Percentiles rank a stretch among this genome's conserved stretches.
Conservation (phyloP, 2,797 vertebrate species). For the Cirrhinus molitorella region DNA sequence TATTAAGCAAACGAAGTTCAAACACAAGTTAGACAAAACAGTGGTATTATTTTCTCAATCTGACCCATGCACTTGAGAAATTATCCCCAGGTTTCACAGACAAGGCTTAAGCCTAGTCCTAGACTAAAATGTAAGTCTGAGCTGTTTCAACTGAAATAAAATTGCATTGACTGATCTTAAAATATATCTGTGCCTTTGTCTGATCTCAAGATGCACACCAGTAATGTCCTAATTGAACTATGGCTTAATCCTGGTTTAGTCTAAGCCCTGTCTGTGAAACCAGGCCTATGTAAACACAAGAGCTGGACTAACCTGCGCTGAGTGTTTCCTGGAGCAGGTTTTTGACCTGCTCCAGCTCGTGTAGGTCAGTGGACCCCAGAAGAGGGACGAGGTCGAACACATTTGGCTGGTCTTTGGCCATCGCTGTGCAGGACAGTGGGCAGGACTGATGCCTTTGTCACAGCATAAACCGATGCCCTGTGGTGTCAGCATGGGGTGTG, state of each 20-base stretch:
- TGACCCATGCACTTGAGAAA: background rate
- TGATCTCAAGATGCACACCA: too few species aligned
- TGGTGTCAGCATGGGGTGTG: slow-evolving; percentile 59
- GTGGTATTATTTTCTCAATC: background rate
- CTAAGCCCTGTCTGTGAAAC: too few species aligned
- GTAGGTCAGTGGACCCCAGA: slow-evolving; percentile 89
- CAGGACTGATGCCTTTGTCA: slow-evolving; percentile 43
- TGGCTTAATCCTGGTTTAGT: too few species aligned
- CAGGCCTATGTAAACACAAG: slow-evolving; percentile 68
- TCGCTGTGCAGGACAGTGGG: slow-evolving; percentile 66
- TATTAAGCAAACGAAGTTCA: background rate
- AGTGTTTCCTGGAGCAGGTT: slow-evolving; percentile 87
- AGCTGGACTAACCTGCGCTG: slow-evolving; percentile 80
- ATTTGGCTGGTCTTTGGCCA: slow-evolving; percentile 87
- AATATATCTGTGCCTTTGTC: too few species aligned
- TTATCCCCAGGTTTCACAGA: too few species aligned
- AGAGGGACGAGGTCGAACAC: slow-evolving; percentile 87
- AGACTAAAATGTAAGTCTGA: too few species aligned
- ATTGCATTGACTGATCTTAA: too few species aligned
- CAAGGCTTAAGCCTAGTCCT: too few species aligned
- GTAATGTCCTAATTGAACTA: too few species aligned
- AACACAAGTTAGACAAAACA: background rate
- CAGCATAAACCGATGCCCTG: slow-evolving; percentile 47
- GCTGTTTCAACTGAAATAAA: too few species aligned
- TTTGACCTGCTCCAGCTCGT: slow-evolving; percentile 87